Percentiles rank a stretch among this genome's conserved stretches.
Evolutionary conservation across 30 jellyfish, hydroid and myxozoan species (phyloP).

Genomic region (Pseudorhiza aurosa): DNA sequence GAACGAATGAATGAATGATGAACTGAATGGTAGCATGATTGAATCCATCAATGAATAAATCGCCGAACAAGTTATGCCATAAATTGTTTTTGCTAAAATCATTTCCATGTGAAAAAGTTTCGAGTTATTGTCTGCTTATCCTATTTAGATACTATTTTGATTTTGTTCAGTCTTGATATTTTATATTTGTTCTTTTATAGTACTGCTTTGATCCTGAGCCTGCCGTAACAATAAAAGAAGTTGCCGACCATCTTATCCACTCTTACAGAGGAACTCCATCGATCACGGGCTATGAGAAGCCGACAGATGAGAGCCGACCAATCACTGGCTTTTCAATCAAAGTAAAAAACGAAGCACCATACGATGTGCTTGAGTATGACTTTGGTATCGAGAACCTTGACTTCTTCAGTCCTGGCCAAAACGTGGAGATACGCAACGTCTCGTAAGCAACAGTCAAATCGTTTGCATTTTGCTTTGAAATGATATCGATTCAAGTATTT

Average conservation of each 20-base stretch:
- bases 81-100: no score
- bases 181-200: conserved; percentile 53
- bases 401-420: conserved; percentile 77
- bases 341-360: conserved; percentile 62
- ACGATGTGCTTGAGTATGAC: conserved; percentile 77
- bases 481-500: no score
- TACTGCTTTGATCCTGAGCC: conserved; percentile 97
- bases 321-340: conserved; percentile 85
- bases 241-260: conserved; percentile 69
- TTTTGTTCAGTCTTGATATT: no score
- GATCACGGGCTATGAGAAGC: conserved; percentile 65
- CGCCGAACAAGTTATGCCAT: no score
- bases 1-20: no score
- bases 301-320: conserved; percentile 70
- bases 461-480: no score
- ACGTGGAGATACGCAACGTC: conserved; percentile 72
- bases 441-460: conserved; percentile 81
- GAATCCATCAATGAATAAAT: no score
- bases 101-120: no score
- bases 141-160: no score
- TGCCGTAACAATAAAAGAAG: conserved; percentile 76
- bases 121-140: no score
- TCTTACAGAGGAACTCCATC: conserved; percentile 69
- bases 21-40: no score
- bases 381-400: conserved; percentile 69